Evolutionary conservation across 2,888 invertebrate genomes (phyloP).

Genomic region (Anaspis maculata): DNA sequence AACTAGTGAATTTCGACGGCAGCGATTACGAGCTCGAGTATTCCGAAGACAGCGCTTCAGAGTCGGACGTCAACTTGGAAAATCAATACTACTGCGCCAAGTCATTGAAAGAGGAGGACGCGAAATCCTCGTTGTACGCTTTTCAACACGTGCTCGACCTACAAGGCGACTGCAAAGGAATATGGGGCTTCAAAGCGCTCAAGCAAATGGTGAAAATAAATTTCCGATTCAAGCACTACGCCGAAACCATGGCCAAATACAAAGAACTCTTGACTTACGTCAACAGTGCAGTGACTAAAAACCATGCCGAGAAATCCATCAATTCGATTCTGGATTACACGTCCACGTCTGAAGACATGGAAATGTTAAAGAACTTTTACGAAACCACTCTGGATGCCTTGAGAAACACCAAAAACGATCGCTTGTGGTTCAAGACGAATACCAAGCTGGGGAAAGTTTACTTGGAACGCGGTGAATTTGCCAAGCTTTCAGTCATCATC

Average conservation of each 20-base stretch:
- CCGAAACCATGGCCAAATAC: constrained; percentile 60
- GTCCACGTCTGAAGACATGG: constrained; percentile 88
- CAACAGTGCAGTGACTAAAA: constrained; percentile 95
- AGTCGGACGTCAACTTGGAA: constrained; percentile 97
- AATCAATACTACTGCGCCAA: constrained; percentile 99
- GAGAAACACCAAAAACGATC: constrained; percentile 95
- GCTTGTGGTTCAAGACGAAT: constrained; percentile 99
- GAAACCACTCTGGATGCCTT: constrained; percentile 89
- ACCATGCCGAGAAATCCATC: constrained; percentile 98
- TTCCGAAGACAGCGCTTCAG: constrained; percentile 97
- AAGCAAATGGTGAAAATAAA: constrained; percentile 99
- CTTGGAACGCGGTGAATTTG: constrained; percentile 89
- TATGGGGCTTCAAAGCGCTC: constrained; percentile 99
- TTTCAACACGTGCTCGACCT: constrained; percentile 95
- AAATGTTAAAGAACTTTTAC: constrained; percentile 89
- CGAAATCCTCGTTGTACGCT: constrained; percentile 77
- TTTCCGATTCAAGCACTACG: constrained; percentile 77
- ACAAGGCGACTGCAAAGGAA: constrained; percentile 94
- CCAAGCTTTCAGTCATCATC: constrained; percentile 85
- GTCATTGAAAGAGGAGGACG: constrained; percentile 92
- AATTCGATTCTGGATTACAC: constrained; percentile 98
- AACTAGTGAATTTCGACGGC: neutral
- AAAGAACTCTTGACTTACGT: constrained; percentile 94
- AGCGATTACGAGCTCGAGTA: constrained; percentile 92
- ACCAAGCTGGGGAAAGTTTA: constrained; percentile 96